Evolutionary conservation across 2,888 invertebrate genomes (phyloP).

Genomic region (Thymelicus sylvestris): DNA sequence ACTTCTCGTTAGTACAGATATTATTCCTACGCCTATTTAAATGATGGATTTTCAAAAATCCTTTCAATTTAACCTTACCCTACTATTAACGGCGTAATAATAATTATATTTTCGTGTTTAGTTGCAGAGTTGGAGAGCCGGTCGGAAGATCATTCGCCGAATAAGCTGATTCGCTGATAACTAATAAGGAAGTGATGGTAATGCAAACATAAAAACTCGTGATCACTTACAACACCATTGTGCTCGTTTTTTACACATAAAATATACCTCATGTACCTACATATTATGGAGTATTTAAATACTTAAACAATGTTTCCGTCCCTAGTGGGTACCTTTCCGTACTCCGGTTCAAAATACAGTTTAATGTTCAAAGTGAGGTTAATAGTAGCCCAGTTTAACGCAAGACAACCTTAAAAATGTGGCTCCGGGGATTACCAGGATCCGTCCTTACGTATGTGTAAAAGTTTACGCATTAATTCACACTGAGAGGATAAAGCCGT

Average conservation of each 20-base stretch:
- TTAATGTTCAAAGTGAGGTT: slow-evolving; percentile 42
- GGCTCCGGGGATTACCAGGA: slow-evolving; percentile 19
- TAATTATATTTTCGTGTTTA: too few relatives aligned
- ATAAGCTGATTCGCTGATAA: too few relatives aligned
- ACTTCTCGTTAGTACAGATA: too few relatives aligned
- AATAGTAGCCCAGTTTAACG: slow-evolving; percentile 39
- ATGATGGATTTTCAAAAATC: too few relatives aligned
- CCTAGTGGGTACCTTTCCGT: slow-evolving; percentile 8
- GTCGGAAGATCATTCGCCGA: too few relatives aligned
- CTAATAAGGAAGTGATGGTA: too few relatives aligned
- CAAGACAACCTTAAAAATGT: slow-evolving; percentile 28
- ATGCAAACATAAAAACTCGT: too few relatives aligned
- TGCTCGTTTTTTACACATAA: background rate
- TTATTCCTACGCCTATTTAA: too few relatives aligned
- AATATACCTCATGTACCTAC: background rate
- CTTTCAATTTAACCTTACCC: too few relatives aligned
- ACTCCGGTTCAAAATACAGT: slow-evolving; percentile 16
- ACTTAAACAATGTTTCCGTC: background rate
- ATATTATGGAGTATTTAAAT: background rate
- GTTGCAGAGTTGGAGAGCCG: too few relatives aligned
- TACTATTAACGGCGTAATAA: too few relatives aligned
- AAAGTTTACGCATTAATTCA: slow-evolving; percentile 31
- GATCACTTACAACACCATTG: too few relatives aligned
- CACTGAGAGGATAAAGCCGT: slow-evolving; percentile 10
- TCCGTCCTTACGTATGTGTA: slow-evolving; percentile 28